Conservation (phyloP, 2,113 vertebrate genomes). For the Camelus dromedarius region DNA sequence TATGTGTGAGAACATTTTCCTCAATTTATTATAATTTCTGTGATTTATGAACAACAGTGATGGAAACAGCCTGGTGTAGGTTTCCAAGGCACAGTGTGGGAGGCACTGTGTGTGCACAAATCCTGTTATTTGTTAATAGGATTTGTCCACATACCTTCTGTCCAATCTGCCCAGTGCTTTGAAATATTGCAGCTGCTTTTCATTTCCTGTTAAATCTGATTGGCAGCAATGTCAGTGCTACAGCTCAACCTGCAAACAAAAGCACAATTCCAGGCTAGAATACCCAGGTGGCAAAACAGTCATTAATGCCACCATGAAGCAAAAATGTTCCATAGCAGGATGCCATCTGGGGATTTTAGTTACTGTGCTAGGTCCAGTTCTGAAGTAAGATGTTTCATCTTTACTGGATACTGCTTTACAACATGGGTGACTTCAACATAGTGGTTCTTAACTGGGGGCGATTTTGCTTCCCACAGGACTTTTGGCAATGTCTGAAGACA, state of each 20-base stretch:
- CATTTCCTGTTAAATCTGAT: constrained; percentile 66
- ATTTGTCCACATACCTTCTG: constrained; percentile 80
- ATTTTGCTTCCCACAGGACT: not conserved
- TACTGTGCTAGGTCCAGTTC: not conserved
- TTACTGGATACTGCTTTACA: not conserved
- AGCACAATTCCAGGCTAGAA: not conserved
- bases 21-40: constrained; percentile 77
- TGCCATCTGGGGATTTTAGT: not conserved
- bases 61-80: constrained; percentile 71
- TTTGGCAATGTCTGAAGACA: not conserved
- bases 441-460: not conserved
- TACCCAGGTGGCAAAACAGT: not conserved
- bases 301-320: not conserved
- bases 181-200: constrained; percentile 65
- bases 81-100: constrained; percentile 80
- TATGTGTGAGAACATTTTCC: constrained; percentile 68
- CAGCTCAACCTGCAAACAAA: constrained; percentile 27
- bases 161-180: constrained; percentile 74
- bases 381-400: constrained; percentile 38
- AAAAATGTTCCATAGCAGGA: not conserved
- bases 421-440: not conserved
- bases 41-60: constrained; percentile 75
- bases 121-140: constrained; percentile 82
- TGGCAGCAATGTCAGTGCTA: constrained; percentile 31
- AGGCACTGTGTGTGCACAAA: constrained; percentile 74